A percentile compares a stretch with the other conserved stretches of the same genome.
phyloP scores from a whole-genome alignment of 2,888 invertebrate genomes.

The Lutraria lutraria region DNA sequence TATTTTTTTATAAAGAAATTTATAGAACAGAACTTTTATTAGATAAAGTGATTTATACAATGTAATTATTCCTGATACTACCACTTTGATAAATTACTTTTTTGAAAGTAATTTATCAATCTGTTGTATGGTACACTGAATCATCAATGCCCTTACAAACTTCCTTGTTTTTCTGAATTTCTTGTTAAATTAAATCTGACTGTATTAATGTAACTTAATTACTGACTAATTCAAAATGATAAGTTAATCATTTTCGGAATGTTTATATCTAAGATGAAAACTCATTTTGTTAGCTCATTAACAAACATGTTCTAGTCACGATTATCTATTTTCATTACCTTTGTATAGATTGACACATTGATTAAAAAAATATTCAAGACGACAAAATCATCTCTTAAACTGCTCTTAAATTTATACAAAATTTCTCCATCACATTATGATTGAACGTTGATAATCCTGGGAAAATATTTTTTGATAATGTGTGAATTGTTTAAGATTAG shows the following conservation, averaged over 20 bases:
- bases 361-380: background rate
- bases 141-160: too few species aligned
- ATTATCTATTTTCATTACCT: background rate
- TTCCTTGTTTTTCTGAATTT: too few species aligned
- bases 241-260: background rate
- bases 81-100: too few species aligned
- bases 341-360: background rate
- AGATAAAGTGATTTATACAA: too few species aligned
- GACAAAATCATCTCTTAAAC: background rate
- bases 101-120: too few species aligned
- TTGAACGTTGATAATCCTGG: background rate
- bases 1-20: too few species aligned
- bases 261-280: background rate
- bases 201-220: too few species aligned
- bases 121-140: too few species aligned
- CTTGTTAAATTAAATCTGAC: too few species aligned
- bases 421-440: slow-evolving; percentile 1
- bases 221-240: background rate
- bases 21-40: too few species aligned
- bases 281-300: background rate
- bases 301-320: background rate
- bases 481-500: background rate
- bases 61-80: too few species aligned
- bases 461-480: background rate
- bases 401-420: background rate